Conservation (phyloP, 2,113 vertebrate genomes). For the Artemisiospiza belli region DNA sequence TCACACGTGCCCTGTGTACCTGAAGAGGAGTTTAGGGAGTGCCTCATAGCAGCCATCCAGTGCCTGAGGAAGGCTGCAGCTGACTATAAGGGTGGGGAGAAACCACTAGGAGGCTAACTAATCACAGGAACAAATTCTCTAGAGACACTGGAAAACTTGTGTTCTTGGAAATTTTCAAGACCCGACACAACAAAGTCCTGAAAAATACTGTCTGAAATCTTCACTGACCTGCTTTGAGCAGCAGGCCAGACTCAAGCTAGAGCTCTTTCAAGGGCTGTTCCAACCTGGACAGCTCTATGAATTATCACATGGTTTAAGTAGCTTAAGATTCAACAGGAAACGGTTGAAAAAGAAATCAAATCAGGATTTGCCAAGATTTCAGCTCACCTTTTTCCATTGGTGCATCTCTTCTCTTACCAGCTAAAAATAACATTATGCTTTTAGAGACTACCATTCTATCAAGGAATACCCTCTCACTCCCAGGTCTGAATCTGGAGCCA, state of each 20-base stretch:
- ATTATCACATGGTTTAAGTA: neutral
- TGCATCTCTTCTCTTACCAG: neutral
- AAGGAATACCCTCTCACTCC: neutral
- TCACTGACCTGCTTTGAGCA: neutral
- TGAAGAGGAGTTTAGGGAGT: neutral
- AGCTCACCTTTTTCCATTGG: neutral
- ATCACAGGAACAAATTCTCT: neutral
- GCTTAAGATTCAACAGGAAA: neutral
- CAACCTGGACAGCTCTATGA: neutral
- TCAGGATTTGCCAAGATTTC: neutral
- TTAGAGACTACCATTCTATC: neutral
- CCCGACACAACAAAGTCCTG: neutral
- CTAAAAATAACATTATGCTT: neutral
- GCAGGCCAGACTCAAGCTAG: neutral
- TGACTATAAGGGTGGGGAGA: neutral
- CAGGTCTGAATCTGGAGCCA: neutral
- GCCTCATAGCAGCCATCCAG: neutral
- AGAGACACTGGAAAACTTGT: neutral
- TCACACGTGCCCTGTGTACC: neutral
- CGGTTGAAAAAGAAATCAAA: neutral
- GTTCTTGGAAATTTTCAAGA: neutral
- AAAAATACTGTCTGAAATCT: neutral
- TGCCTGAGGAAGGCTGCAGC: neutral
- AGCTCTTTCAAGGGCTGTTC: neutral
- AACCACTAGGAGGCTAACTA: neutral